Percentiles rank a stretch among this genome's conserved stretches.
These are phyloP conservation scores for Helogale parvula DNA, from an alignment of 2,113 vertebrate species.

Conservation along the genomic window DNA sequence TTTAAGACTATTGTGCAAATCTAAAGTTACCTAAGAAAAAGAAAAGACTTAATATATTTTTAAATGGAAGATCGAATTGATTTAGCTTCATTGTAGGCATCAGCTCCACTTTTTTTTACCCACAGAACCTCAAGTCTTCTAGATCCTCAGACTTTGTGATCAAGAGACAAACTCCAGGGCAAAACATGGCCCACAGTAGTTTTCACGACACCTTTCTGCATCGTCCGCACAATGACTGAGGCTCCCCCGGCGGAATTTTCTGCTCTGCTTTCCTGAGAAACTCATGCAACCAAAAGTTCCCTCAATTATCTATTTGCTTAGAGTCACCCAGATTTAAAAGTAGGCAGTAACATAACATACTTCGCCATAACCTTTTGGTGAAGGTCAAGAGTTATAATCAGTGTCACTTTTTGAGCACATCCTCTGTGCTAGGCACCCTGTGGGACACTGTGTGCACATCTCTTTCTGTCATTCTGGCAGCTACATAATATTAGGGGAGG, in stretches of 20 bases:
- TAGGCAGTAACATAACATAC: too few species aligned
- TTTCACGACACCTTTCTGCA: background rate
- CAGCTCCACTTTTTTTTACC: background rate
- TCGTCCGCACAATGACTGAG: background rate
- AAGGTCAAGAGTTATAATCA: background rate
- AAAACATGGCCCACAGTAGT: fast-evolving
- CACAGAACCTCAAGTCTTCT: background rate
- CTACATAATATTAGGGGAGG: too few species aligned
- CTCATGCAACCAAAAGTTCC: background rate
- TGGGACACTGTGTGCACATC: fast-evolving
- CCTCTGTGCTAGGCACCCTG: background rate
- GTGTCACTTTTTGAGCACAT: background rate
- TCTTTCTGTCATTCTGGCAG: background rate
- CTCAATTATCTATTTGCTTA: background rate
- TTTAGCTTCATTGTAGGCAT: background rate
- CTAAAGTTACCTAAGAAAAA: background rate
- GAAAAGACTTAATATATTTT: background rate
- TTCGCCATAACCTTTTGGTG: background rate
- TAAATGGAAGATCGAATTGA: background rate
- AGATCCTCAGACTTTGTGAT: background rate
- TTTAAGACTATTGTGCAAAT: background rate
- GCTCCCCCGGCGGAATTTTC: background rate
- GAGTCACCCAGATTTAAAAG: background rate
- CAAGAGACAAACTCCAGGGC: background rate
- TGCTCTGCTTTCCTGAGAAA: background rate